Base-by-base conservation (phyloP, 2,797 vertebrate species). In the Myotis planiceps region DNA sequence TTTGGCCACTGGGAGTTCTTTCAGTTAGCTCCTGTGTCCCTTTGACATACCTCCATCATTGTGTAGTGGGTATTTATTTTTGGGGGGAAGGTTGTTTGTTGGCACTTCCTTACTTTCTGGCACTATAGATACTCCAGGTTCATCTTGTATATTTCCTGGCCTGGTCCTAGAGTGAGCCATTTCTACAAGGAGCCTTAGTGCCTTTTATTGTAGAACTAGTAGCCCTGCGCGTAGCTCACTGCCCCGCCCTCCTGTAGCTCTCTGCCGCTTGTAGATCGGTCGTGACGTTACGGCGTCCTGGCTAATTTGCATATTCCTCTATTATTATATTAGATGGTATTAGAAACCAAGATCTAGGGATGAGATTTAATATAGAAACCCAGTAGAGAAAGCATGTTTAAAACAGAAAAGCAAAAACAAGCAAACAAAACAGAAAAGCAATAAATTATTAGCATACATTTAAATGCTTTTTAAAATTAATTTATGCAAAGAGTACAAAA, bases 401-500 rank as follows among this genome's bases (percentile, higher is more conserved):
- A 60, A 76, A 69, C n/a, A 88, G 23, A 80, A 88, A 66, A 79
- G 45, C 65, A 69, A 7, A 53, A 53, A 58, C 51, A 58, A 58
- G 21, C 51, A 53, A 53, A 53, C 27, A 83, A 60, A 69, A 69
- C 25, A 76, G 18, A 80, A 88, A 55, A 79, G 37, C 65, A 60
- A 5, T 69, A 66, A 51, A 79, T 85, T 72, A 58, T 18, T 92
- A 25, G 15, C 10, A 3, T 81, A 55, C 6, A 29, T 49, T 71
- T 65, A 71, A 66, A 8, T 85, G 6, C 58, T 66, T 72, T 51
- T 82, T 90, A 49, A 49, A 14, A 76, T 76, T 88, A 32, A 69
- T 76, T 81, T 45, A 27, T 15, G 16, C 63, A 83, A 72, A 90
- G 39, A 34, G 15, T n/a, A 34, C 12, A 71, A 49, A 90, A n/a